Percentiles rank a stretch among this genome's conserved stretches.
phyloP scores from a whole-genome alignment of 2,888 invertebrate genomes.

The Abrostola triplasia region DNA sequence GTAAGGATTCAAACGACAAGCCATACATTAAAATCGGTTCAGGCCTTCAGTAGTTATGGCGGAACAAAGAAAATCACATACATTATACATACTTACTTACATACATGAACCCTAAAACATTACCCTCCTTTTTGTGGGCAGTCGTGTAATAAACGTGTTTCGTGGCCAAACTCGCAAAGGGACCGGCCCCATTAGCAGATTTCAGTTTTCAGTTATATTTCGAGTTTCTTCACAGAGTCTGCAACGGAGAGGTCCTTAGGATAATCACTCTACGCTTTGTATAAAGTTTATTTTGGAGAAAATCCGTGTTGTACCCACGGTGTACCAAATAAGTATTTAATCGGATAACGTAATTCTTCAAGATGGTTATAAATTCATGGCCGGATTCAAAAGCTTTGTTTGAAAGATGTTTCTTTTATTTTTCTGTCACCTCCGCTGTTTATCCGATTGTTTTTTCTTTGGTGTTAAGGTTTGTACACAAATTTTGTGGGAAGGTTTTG shows the following conservation, averaged over 20 bases:
- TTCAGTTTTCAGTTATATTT: constrained; percentile 56
- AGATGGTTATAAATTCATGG: background rate
- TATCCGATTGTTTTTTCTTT: no score
- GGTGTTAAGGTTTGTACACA: no score
- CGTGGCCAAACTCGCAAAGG: constrained; percentile 42
- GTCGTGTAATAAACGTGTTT: no score
- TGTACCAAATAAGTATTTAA: constrained; percentile 29
- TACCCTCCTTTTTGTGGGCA: no score
- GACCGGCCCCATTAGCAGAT: constrained; percentile 52
- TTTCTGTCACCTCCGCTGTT: background rate
- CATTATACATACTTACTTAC: no score
- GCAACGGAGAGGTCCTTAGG: constrained; percentile 57
- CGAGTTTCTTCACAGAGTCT: constrained; percentile 54
- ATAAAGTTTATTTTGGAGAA: constrained; percentile 51
- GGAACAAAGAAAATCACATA: no score
- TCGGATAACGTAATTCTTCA: constrained; percentile 16
- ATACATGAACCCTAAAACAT: no score
- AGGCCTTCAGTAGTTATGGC: no score
- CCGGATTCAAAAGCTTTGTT: background rate
- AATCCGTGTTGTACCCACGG: constrained; percentile 26
- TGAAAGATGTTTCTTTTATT: background rate
- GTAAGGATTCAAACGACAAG: no score
- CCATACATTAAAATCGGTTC: no score
- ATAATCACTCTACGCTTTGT: constrained; percentile 57
- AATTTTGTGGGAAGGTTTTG: no score